phyloP scores from a whole-genome alignment of 2,113 vertebrate genomes.

The Polypterus senegalus region DNA sequence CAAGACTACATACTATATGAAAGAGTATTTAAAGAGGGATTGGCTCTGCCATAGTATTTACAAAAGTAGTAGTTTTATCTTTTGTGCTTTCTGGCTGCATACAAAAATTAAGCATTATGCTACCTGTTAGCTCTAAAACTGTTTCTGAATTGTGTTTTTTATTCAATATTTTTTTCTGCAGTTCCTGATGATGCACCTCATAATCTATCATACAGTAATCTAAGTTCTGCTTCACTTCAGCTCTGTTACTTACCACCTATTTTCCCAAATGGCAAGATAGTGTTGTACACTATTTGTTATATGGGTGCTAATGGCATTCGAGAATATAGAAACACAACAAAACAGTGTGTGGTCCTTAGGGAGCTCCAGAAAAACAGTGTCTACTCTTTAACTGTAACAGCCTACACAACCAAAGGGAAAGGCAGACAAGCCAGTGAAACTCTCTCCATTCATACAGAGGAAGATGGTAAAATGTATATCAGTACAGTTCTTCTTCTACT shows the following conservation, averaged over 20 bases:
- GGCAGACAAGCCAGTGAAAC: slow-evolving; percentile 5
- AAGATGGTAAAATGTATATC: slow-evolving; percentile 10
- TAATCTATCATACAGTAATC: slow-evolving; percentile 16
- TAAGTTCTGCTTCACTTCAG: slow-evolving; percentile 16
- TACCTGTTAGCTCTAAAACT: too few relatives aligned
- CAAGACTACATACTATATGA: too few relatives aligned
- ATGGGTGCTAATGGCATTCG: neutral
- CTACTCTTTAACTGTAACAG: slow-evolving; percentile 9
- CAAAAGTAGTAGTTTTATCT: too few relatives aligned
- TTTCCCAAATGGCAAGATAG: slow-evolving; percentile 15
- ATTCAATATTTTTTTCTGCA: slow-evolving; percentile 7
- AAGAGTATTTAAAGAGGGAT: too few relatives aligned
- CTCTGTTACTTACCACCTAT: slow-evolving; percentile 15
- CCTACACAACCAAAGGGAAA: slow-evolving; percentile 11
- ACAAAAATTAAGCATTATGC: too few relatives aligned
- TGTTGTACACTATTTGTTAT: slow-evolving; percentile 9
- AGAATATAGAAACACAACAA: slow-evolving; percentile 9
- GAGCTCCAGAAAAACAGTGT: slow-evolving; percentile 9
- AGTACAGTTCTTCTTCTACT: too few relatives aligned
- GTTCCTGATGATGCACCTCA: slow-evolving; percentile 19
- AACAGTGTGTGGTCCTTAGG: neutral
- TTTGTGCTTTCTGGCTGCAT: too few relatives aligned
- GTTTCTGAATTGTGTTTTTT: neutral
- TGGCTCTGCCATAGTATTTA: too few relatives aligned
- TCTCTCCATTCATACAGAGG: slow-evolving; percentile 7